phyloP scores from a whole-genome alignment of 2,113 vertebrate species.

The Embiotoca jacksoni region DNA sequence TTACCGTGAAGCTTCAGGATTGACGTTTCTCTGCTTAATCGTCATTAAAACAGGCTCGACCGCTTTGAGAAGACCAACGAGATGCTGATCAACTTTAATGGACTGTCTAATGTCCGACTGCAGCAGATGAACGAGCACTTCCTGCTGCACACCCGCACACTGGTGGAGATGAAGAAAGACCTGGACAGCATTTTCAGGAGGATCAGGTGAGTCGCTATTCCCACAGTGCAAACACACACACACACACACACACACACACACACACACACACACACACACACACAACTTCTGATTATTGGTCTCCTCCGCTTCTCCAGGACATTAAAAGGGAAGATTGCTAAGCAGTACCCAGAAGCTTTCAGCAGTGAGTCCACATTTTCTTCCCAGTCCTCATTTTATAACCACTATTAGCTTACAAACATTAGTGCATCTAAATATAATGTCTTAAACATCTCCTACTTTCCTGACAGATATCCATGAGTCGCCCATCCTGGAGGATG shows the following conservation, averaged over 20 bases:
- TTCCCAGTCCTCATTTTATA: background rate
- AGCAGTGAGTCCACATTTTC: slow-evolving; percentile 89
- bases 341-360: slow-evolving; percentile 97
- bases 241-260: no score
- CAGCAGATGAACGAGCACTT: slow-evolving; percentile 97
- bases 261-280: background rate
- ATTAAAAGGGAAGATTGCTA: slow-evolving; percentile 93
- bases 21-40: slow-evolving; percentile 9
- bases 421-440: background rate
- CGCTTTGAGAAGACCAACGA: slow-evolving; percentile 99
- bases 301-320: slow-evolving; percentile 81
- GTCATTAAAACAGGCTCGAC: slow-evolving; percentile 87
- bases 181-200: slow-evolving; percentile 95
- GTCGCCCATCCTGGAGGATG: slow-evolving; percentile 89
- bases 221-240: background rate
- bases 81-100: slow-evolving; percentile 98
- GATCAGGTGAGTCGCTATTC: slow-evolving; percentile 85
- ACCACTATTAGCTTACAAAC: background rate
- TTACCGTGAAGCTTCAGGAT: background rate
- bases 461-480: slow-evolving; percentile 87
- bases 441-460: background rate
- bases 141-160: slow-evolving; percentile 90
- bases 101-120: slow-evolving; percentile 90
- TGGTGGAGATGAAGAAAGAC: slow-evolving; percentile 98
- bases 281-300: background rate